Evolutionary conservation across 2,888 invertebrate species (phyloP).

Genomic region (Idaea aversata): DNA sequence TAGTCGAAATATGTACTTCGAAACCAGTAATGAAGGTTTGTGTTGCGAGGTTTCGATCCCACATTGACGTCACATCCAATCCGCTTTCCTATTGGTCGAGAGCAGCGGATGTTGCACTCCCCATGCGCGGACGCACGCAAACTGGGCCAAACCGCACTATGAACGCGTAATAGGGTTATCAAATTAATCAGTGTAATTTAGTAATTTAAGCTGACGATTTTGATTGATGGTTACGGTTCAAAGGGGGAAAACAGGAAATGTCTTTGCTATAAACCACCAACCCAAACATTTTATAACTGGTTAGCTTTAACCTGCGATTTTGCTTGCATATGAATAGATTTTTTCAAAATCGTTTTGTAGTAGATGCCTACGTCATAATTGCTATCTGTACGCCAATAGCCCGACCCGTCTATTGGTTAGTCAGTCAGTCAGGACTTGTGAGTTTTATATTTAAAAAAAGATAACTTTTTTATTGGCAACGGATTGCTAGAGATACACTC

Average conservation of each 20-base stretch:
- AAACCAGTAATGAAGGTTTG: not conserved
- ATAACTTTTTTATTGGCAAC: too few relatives aligned
- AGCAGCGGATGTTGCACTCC: conserved; percentile 49
- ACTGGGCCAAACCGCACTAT: conserved; percentile 57
- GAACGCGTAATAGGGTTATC: conserved; percentile 20
- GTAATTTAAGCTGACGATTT: not conserved
- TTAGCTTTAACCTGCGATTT: too few relatives aligned
- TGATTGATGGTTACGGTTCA: not conserved
- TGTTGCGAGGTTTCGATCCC: not conserved
- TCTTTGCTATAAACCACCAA: not conserved
- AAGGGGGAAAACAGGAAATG: not conserved
- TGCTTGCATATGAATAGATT: too few relatives aligned
- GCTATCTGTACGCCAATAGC: too few relatives aligned
- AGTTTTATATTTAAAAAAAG: too few relatives aligned
- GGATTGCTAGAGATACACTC: too few relatives aligned
- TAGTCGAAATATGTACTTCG: not conserved
- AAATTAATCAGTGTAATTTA: not conserved
- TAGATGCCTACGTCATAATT: too few relatives aligned
- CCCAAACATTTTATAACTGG: too few relatives aligned
- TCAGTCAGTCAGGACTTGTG: not conserved
- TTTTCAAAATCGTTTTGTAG: too few relatives aligned
- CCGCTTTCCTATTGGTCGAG: conserved; percentile 13
- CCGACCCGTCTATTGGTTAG: too few relatives aligned
- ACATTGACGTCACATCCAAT: not conserved
- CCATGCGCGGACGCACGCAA: conserved; percentile 38